Evolutionary conservation across 2,113 vertebrate species (phyloP).

Genomic region (Lepus americanus): DNA sequence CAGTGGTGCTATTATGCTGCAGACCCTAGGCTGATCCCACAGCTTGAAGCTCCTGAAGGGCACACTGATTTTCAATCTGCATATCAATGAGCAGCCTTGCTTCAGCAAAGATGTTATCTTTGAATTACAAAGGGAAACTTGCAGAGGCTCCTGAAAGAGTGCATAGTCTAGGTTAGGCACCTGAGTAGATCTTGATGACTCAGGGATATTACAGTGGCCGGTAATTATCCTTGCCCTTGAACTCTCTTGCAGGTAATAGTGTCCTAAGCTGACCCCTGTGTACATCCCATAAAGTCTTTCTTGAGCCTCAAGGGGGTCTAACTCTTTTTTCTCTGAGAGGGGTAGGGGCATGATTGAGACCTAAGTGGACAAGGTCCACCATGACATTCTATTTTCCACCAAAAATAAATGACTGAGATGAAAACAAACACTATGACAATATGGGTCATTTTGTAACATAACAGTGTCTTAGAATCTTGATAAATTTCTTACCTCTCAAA

Average conservation of each 20-base stretch:
- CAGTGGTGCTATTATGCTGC: not conserved
- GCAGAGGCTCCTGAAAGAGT: not conserved
- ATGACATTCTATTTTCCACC: not conserved
- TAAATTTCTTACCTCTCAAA: not conserved
- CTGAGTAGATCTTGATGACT: not conserved
- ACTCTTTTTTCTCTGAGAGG: not conserved
- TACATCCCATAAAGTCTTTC: not conserved
- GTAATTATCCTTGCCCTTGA: not conserved
- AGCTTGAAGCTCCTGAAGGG: constrained; percentile 12
- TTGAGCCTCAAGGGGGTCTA: not conserved
- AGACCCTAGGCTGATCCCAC: constrained; percentile 7
- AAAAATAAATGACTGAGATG: not conserved
- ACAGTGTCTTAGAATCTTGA: not conserved
- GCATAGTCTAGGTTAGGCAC: not conserved
- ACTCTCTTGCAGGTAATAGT: not conserved
- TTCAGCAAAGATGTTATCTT: constrained; percentile 16
- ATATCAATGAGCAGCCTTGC: constrained; percentile 21
- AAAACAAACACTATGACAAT: not conserved
- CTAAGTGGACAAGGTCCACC: not conserved
- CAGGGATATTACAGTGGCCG: not conserved
- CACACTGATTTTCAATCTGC: not conserved
- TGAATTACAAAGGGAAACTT: constrained; percentile 60
- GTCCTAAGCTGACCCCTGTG: not conserved
- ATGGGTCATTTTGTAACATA: not conserved
- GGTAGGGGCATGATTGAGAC: not conserved